phyloP scores from a whole-genome alignment of 2,113 vertebrate genomes.

The Dicentrarchus labrax region DNA sequence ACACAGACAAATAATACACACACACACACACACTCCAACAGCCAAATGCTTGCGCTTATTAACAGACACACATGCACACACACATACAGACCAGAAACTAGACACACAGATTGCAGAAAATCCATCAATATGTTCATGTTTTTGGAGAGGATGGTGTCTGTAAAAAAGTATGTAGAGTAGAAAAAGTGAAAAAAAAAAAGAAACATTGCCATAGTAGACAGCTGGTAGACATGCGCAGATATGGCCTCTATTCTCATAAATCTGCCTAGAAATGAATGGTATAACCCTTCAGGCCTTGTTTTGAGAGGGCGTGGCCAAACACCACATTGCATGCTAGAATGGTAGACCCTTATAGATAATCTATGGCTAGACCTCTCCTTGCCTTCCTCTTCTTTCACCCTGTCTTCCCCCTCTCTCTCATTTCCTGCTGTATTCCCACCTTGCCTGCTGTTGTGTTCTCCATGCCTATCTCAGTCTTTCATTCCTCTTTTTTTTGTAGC shows the following conservation, averaged over 20 bases:
- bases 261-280: constrained; percentile 75
- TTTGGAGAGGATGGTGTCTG: constrained; percentile 78
- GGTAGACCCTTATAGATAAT: constrained; percentile 82
- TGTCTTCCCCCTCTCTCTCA: constrained; percentile 63
- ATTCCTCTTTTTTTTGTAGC: constrained; percentile 87
- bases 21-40: constrained; percentile 62
- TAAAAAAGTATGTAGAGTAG: constrained; percentile 73
- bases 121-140: constrained; percentile 77
- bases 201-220: constrained; percentile 82
- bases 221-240: constrained; percentile 76
- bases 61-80: constrained; percentile 52
- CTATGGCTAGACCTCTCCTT: constrained; percentile 80
- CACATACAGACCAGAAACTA: constrained; percentile 36
- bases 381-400: constrained; percentile 71
- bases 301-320: constrained; percentile 89
- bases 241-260: constrained; percentile 76
- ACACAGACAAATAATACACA: constrained; percentile 60
- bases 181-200: constrained; percentile 58
- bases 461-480: constrained; percentile 80
- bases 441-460: constrained; percentile 82
- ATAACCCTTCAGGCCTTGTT: constrained; percentile 81
- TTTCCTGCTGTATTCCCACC: constrained; percentile 77
- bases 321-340: constrained; percentile 99
- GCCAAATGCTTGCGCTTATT: constrained; percentile 55
- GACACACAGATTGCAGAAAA: constrained; percentile 72